Base-by-base conservation (phyloP, 2,888 invertebrate species). In the Aricia artaxerxes region DNA sequence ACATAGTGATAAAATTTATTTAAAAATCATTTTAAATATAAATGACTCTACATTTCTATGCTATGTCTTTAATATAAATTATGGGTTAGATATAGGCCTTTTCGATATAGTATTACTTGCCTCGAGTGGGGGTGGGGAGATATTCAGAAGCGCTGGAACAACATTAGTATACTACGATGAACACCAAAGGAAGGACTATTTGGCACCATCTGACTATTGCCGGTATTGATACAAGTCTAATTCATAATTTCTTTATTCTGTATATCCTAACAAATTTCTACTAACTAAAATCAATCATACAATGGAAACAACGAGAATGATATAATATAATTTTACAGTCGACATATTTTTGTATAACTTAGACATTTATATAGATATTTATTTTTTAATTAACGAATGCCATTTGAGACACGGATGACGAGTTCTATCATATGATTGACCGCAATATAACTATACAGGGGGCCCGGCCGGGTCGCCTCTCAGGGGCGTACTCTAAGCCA, bases 401-500 rank as follows among this genome's bases (percentile, higher is more conserved):
- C 11, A 64, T 31, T 31, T 7, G 64, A 11, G 64, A 64, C 24
- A 64, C 31, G 24, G 31, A 64, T 4, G 1, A 13, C 1, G 35
- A 38, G 35, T 69, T 69, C 69, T 69, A 77, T 78, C 73, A 72
- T 73, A 79, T 73, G 78, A 78, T 79, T 77, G 78, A 69, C 16
- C 69, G 73, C 49, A n/a, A 69, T 31, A 80, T 77, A 80, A 78
- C 78, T 78, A 78, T 81, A 80, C 79, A 69, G 31, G 69, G 69
- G 69, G 69, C 35, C 79, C 80, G 79, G 73, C 35, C 79, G 80
- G 79, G 73, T 78, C 75, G 77, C 87, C 90, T 90, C 91, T 87
- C 90, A 89, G 85, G 88, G 87, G 89, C 87, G 88, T 86, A 87
- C 87, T 88, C 91, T 89, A 93, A 93, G 93, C 93, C 91, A 91